phyloP scores from a whole-genome alignment of 92 coral and sea anemone species.

The Epizoanthus stellaris region DNA sequence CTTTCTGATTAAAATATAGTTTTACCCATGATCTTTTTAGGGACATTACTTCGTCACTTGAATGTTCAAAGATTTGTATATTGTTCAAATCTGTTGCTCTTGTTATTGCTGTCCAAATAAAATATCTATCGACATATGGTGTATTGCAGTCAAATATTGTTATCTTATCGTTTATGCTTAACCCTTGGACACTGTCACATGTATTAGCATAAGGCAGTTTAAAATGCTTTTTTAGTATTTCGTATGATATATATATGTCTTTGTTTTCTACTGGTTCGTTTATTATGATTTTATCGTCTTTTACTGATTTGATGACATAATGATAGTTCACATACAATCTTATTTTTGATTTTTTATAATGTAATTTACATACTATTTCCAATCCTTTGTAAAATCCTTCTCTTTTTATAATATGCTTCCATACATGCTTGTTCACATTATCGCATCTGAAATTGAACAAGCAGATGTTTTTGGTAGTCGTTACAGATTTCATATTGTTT shows the following conservation, averaged over 20 bases:
- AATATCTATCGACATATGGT: constrained; percentile 33
- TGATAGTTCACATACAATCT: constrained; percentile 26
- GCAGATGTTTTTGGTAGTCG: too few relatives aligned
- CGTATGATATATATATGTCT: background rate
- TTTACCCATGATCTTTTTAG: constrained; percentile 25
- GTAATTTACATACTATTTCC: too few relatives aligned
- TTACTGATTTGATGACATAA: background rate
- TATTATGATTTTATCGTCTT: background rate
- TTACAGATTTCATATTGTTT: too few relatives aligned
- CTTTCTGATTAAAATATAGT: constrained; percentile 7
- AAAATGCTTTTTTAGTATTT: constrained; percentile 17
- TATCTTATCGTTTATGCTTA: background rate
- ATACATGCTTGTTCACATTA: too few relatives aligned
- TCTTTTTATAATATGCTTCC: too few relatives aligned
- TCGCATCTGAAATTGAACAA: too few relatives aligned
- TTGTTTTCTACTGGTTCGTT: background rate
- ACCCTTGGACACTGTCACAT: background rate
- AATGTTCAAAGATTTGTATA: constrained; percentile 17
- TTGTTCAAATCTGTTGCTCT: constrained; percentile 23
- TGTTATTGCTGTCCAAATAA: constrained; percentile 34
- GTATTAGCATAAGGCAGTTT: constrained; percentile 21
- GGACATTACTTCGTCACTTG: background rate
- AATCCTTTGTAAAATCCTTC: too few relatives aligned
- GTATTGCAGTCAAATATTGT: constrained; percentile 10
- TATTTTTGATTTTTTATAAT: background rate